phyloP scores from a whole-genome alignment of 92 coral and sea anemone genomes.

The Epizoanthus stellaris region DNA sequence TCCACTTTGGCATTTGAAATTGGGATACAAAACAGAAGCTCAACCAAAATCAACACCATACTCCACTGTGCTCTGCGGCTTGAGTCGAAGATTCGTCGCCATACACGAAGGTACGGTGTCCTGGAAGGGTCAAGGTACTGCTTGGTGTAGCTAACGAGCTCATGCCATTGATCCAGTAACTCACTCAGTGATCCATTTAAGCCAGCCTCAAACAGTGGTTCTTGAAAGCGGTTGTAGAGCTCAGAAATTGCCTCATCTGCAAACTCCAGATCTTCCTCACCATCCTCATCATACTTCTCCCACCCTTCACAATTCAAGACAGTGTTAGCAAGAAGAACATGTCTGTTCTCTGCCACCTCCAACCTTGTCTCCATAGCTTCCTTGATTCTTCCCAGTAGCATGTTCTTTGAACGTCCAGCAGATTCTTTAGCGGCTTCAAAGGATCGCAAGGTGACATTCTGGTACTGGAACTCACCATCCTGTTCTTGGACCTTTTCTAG shows the following conservation, averaged over 20 bases:
- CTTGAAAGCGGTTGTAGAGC: conserved; percentile 62
- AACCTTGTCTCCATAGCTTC: conserved; percentile 69
- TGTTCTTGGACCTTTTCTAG: conserved; percentile 61
- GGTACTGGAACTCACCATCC: conserved; percentile 64
- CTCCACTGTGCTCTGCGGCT: conserved; percentile 60
- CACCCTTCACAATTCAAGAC: conserved; percentile 74
- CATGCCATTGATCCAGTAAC: conserved; percentile 75
- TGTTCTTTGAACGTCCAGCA: conserved; percentile 40
- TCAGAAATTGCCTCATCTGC: conserved; percentile 60
- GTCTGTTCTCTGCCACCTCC: conserved; percentile 64
- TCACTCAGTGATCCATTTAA: conserved; percentile 23
- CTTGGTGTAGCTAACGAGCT: conserved; percentile 57
- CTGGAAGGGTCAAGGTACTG: conserved; percentile 75
- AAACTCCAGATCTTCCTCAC: conserved; percentile 63
- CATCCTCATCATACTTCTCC: conserved; percentile 61
- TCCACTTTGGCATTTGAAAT: conserved; percentile 85
- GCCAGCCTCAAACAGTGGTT: conserved; percentile 56
- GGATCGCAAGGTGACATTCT: conserved; percentile 59
- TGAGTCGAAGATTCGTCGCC: conserved; percentile 72
- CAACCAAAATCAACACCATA: conserved; percentile 68
- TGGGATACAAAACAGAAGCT: conserved; percentile 76
- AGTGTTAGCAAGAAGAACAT: conserved; percentile 26
- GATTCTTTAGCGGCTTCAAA: conserved; percentile 56
- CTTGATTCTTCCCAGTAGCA: conserved; percentile 55
- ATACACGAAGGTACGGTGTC: conserved; percentile 72